These are phyloP conservation scores for Epirrita christyi DNA, from an alignment of 2,888 invertebrate species.

Conservation along the genomic window DNA sequence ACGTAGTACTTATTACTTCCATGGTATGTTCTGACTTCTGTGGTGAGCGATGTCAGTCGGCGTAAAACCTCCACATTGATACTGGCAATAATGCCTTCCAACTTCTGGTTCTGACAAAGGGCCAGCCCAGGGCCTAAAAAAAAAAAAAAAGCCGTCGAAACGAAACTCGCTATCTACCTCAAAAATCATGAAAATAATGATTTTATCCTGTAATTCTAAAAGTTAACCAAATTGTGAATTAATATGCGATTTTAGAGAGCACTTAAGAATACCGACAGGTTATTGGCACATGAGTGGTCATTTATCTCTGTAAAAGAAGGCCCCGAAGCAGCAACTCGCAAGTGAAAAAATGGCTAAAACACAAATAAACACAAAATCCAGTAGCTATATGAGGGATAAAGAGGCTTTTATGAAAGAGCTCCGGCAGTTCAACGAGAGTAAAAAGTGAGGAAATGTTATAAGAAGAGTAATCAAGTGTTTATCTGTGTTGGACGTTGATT, in stretches of 20 bases:
- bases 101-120: too few relatives aligned
- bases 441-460: slow-evolving; percentile 89
- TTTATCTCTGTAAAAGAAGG: slow-evolving; percentile 4
- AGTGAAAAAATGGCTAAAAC: slow-evolving; percentile 72
- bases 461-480: background rate
- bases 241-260: slow-evolving; percentile 5
- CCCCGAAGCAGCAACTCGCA: slow-evolving; percentile 24
- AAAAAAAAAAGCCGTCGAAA: too few relatives aligned
- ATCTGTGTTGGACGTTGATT: too few relatives aligned
- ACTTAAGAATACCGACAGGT: slow-evolving; percentile 1
- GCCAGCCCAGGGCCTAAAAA: too few relatives aligned
- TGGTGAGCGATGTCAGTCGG: too few relatives aligned
- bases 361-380: slow-evolving; percentile 83
- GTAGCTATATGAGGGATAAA: slow-evolving; percentile 90
- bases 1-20: too few relatives aligned
- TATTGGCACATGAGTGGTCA: background rate
- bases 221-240: slow-evolving; percentile 4
- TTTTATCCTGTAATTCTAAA: background rate
- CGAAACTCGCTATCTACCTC: too few relatives aligned
- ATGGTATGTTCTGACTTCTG: too few relatives aligned
- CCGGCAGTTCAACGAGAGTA: slow-evolving; percentile 94
- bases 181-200: background rate
- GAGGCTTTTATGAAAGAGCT: slow-evolving; percentile 93
- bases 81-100: too few relatives aligned
- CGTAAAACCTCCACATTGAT: too few relatives aligned